A percentile compares a stretch with the other conserved stretches of the same genome.
These are phyloP conservation scores for Phylloscopus trochiloides DNA, from an alignment of 2,113 vertebrate genomes.

Conservation along the genomic window DNA sequence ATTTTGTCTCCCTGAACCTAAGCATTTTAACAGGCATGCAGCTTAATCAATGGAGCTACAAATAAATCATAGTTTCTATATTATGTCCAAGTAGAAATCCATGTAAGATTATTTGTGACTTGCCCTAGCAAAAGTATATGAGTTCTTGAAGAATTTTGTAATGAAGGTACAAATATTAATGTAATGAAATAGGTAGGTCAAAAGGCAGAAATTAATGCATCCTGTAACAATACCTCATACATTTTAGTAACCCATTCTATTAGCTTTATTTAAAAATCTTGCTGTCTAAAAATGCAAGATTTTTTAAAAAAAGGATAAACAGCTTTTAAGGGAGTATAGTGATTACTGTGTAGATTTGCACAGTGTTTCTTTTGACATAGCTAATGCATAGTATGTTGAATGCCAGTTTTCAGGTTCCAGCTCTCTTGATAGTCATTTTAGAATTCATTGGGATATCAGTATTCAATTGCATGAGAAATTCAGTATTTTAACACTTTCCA, in stretches of 20 bases:
- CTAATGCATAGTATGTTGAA: neutral
- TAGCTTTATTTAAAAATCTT: neutral
- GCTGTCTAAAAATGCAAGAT: neutral
- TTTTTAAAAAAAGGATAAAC: neutral
- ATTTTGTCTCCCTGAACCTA: neutral
- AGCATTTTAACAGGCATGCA: neutral
- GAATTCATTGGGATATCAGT: neutral
- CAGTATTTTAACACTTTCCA: neutral
- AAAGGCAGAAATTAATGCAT: neutral
- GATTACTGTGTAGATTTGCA: neutral
- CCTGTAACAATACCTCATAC: neutral
- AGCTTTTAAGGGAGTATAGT: neutral
- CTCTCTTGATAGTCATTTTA: neutral
- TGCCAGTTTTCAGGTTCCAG: neutral
- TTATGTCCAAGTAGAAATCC: neutral
- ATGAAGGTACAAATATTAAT: neutral
- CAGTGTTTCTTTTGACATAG: neutral
- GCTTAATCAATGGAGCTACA: neutral
- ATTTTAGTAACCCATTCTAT: neutral
- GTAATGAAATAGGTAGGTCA: neutral
- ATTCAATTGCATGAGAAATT: neutral
- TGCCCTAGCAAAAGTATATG: neutral
- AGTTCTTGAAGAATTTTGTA: neutral
- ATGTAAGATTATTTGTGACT: neutral
- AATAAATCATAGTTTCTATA: neutral